These are phyloP conservation scores for Amphiprion clarkii DNA, from an alignment of 2,797 vertebrate genomes.

Conservation along the genomic window DNA sequence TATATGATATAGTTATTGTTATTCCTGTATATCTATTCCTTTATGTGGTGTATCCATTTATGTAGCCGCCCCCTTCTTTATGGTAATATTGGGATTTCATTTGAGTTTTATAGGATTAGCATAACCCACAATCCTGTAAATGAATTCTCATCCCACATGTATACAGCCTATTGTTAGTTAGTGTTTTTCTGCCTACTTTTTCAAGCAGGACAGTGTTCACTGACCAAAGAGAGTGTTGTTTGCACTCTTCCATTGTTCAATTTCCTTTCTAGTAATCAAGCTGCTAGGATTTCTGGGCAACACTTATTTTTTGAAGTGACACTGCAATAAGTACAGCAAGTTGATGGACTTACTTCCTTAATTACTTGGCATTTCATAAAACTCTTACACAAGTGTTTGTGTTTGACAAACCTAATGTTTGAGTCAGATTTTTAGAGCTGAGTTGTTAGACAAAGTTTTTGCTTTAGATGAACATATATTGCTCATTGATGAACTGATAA, in stretches of 20 bases:
- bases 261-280: not conserved
- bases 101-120: not conserved
- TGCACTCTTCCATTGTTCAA: conserved; percentile 1
- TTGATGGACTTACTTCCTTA: not conserved
- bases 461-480: not conserved
- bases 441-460: not conserved
- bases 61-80: not conserved
- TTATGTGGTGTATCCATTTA: not conserved
- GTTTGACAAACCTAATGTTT: not conserved
- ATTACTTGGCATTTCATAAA: conserved; percentile 8
- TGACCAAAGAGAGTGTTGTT: conserved; percentile 25
- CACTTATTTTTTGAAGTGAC: not conserved
- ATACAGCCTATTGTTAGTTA: conserved; percentile 10
- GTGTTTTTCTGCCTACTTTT: not conserved
- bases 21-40: not conserved
- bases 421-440: not conserved
- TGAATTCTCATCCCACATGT: not conserved
- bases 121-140: not conserved
- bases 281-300: not conserved
- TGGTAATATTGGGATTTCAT: not conserved
- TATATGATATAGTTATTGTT: not conserved
- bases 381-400: not conserved
- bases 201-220: not conserved
- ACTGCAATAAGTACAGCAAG: not conserved
- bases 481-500: not conserved